phyloP scores from a whole-genome alignment of 2,113 vertebrate genomes.

The Elephantulus edwardii region DNA sequence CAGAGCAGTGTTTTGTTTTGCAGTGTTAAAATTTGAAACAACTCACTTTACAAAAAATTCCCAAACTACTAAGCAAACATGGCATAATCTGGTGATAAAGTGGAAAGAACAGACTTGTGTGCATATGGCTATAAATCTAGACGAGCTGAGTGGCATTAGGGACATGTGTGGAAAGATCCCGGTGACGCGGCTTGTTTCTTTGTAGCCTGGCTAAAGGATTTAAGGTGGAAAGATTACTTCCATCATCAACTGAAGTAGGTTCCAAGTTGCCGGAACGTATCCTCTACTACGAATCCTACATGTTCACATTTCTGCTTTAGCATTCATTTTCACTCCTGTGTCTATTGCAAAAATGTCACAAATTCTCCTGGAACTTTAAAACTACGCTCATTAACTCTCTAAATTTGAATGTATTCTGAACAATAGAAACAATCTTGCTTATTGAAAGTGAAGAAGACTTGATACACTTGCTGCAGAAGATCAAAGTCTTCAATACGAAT shows the following conservation, averaged over 20 bases:
- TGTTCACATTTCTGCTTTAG: background rate
- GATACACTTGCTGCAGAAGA: too few relatives aligned
- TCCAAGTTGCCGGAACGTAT: background rate
- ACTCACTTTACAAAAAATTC: conserved; percentile 2
- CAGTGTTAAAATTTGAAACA: conserved; percentile 50
- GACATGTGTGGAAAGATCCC: background rate
- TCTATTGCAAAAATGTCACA: conserved; percentile 14
- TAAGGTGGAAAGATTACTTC: background rate
- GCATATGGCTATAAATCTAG: background rate
- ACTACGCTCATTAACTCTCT: background rate
- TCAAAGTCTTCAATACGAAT: too few relatives aligned
- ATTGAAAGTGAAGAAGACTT: too few relatives aligned
- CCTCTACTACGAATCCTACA: background rate
- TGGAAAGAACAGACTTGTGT: conserved; percentile 54
- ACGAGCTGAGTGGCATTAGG: background rate
- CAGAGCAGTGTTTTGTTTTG: conserved; percentile 58
- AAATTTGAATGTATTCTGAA: background rate
- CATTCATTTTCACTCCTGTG: conserved; percentile 51
- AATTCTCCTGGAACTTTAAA: background rate
- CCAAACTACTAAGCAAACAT: conserved; percentile 7
- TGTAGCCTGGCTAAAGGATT: background rate
- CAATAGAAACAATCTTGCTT: too few relatives aligned
- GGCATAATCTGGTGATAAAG: background rate
- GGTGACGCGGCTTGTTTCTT: background rate
- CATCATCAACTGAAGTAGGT: background rate